These are phyloP conservation scores for Eospalax fontanierii DNA, from an alignment of 2,797 vertebrate species.

Conservation along the genomic window DNA sequence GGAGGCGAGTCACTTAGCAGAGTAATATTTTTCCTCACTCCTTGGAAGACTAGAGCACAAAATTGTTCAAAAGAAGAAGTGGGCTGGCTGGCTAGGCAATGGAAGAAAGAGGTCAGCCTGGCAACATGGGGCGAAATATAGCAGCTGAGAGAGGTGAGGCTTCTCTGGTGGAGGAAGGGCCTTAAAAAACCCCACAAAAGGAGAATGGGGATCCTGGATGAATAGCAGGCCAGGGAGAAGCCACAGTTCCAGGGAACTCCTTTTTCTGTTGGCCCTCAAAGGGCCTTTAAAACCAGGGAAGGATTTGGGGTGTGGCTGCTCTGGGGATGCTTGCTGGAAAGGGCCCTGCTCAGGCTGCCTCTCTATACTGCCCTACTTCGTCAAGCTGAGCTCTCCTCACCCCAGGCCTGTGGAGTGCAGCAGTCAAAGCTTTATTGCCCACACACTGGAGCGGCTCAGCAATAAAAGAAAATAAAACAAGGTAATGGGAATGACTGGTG, in stretches of 20 bases:
- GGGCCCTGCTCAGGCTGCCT: not conserved
- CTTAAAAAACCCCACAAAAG: not conserved
- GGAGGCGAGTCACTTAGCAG: slow-evolving; percentile 34
- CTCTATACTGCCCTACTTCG: not conserved
- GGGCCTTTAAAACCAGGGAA: slow-evolving; percentile 35
- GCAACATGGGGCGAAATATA: not conserved
- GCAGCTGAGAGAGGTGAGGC: not conserved
- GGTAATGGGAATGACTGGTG: slow-evolving; percentile 55
- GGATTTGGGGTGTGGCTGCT: not conserved
- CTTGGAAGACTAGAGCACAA: slow-evolving; percentile 29
- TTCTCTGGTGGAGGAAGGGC: not conserved
- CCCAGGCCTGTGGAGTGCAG: slow-evolving; percentile 50
- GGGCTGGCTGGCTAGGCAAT: not conserved
- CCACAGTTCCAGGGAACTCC: not conserved
- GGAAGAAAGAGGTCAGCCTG: not conserved
- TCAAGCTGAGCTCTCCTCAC: slow-evolving; percentile 8
- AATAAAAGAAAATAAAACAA: slow-evolving; percentile 74
- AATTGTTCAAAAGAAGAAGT: slow-evolving; percentile 58
- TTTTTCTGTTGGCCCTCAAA: slow-evolving; percentile 30
- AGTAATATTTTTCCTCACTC: not conserved
- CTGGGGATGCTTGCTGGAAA: not conserved
- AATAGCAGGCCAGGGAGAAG: slow-evolving; percentile 1
- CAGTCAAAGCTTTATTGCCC: slow-evolving; percentile 64
- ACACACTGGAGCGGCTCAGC: slow-evolving; percentile 13
- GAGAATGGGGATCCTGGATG: not conserved